phyloP scores from a whole-genome alignment of 2,797 vertebrate genomes.

The Pseudomugil gertrudae region DNA sequence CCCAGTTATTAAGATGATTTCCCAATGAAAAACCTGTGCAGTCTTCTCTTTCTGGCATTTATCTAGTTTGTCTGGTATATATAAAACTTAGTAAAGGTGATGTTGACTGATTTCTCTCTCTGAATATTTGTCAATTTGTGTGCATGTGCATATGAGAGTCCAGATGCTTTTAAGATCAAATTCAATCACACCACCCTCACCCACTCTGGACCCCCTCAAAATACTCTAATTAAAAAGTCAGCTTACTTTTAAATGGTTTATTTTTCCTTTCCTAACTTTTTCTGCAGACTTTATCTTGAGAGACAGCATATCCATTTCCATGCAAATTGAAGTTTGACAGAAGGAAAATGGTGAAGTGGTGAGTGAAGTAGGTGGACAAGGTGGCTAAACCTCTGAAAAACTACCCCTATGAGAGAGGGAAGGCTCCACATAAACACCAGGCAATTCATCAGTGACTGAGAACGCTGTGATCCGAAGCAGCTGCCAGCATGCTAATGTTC shows the following conservation, averaged over 20 bases:
- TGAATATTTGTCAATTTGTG: not conserved
- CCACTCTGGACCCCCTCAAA: conserved; percentile 20
- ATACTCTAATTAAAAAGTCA: conserved; percentile 44
- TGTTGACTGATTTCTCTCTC: conserved; percentile 33
- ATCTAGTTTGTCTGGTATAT: conserved; percentile 28
- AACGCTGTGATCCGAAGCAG: conserved; percentile 55
- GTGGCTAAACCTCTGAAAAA: conserved; percentile 35
- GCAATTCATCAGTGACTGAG: conserved; percentile 64
- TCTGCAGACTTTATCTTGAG: conserved; percentile 40
- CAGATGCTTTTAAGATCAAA: conserved; percentile 11
- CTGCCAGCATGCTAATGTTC: conserved; percentile 66
- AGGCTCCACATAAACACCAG: conserved; percentile 26
- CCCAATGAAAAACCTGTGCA: conserved; percentile 42
- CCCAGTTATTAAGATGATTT: conserved; percentile 41
- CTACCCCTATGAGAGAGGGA: conserved; percentile 25
- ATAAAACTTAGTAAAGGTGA: conserved; percentile 58
- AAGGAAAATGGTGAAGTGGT: conserved; percentile 28
- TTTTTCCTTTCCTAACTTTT: conserved; percentile 18
- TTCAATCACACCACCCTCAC: conserved; percentile 33
- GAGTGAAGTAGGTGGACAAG: not conserved
- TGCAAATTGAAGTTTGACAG: conserved; percentile 58
- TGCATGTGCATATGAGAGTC: not conserved
- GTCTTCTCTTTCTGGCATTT: conserved; percentile 15
- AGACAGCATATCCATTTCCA: conserved; percentile 51
- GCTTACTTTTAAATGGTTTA: conserved; percentile 56